Evolutionary conservation across 2,888 invertebrate genomes (phyloP).

Genomic region (Tuta absoluta): DNA sequence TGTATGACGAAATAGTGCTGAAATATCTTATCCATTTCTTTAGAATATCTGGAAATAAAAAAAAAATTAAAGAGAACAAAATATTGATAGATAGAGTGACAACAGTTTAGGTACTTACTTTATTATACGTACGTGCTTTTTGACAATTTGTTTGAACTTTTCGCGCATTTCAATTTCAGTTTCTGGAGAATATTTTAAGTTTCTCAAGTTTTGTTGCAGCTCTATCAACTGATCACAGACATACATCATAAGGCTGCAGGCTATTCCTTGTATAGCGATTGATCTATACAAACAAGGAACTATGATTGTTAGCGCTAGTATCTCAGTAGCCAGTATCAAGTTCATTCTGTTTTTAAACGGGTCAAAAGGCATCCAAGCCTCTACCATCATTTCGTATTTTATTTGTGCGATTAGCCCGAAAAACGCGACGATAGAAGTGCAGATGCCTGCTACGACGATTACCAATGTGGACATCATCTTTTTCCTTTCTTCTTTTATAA

Average conservation of each 20-base stretch:
- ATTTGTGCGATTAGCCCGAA: slow-evolving; percentile 50
- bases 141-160: slow-evolving; percentile 54
- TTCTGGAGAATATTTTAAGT: slow-evolving; percentile 45
- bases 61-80: too few relatives aligned
- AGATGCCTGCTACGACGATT: slow-evolving; percentile 43
- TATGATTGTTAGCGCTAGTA: slow-evolving; percentile 46
- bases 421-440: slow-evolving; percentile 41
- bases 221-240: slow-evolving; percentile 63
- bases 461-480: slow-evolving; percentile 52
- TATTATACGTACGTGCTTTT: slow-evolving; percentile 65
- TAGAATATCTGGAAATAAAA: slow-evolving; percentile 51
- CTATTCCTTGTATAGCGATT: slow-evolving; percentile 62
- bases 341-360: slow-evolving; percentile 49
- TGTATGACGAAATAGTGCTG: slow-evolving; percentile 67
- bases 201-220: slow-evolving; percentile 50
- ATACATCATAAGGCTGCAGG: slow-evolving; percentile 65
- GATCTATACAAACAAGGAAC: slow-evolving; percentile 55
- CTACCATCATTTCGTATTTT: slow-evolving; percentile 57
- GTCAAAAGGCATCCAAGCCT: slow-evolving; percentile 69
- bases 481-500: slow-evolving; percentile 47
- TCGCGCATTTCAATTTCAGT: slow-evolving; percentile 43
- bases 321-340: slow-evolving; percentile 49
- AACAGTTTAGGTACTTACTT: slow-evolving; percentile 43
- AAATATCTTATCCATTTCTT: slow-evolving; percentile 53
- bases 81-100: too few relatives aligned